Base-by-base conservation (phyloP, 2,797 vertebrate genomes). In the Neosalanx taihuensis region DNA sequence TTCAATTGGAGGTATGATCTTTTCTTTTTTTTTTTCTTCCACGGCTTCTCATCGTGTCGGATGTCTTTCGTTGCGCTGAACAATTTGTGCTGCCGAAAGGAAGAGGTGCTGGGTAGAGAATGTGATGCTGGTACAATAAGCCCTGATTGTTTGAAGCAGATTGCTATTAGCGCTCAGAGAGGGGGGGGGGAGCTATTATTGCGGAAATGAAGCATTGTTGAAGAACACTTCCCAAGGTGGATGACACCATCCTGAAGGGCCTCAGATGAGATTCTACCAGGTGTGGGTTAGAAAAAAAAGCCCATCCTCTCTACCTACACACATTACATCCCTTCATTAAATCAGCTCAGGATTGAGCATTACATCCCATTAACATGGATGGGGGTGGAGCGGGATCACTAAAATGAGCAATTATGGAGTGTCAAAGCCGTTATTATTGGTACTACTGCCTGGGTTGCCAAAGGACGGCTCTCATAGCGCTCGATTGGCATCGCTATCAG, bases 181-280 rank as follows among this genome's bases (percentile, higher is more conserved):
- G 77, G 46, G 70, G 81, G 70, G 81, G 72, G 23, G 41, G 41
- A 82, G 80, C 85, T 79, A 88, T 90, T 91, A 89, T 81, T 74
- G 83, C 89, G 84, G 83, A 90, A 89, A 89, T 89, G 83, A 91
- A 84, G 86, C 87, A 84, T 89, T 86, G 87, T 89, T 82, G 88
- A 86, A 83, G 85, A 89, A 88, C 88, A 84, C 81, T 86, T 90
- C 76, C 77, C 78, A 76, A 61, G 53, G 87, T 3, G 71, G 75
- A 80, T 81, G 76, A 85, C 83, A 73, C 84, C 74, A 72, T 89
- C 86, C 83, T 85, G 85, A 89, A 89, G 88, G 82, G 80, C 75
- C 73, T 72, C 81, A 85, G 87, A 90, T 91, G 90, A 86, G 80
- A 89, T 90, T 87, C 88, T 81, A 64, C 85, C 68, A 89, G 88